Evolutionary conservation across 1,140 invertebrate species (phyloP), one percentile per base, ranked within the genome.

Genomic region (Neodiprion virginianus): DNA sequence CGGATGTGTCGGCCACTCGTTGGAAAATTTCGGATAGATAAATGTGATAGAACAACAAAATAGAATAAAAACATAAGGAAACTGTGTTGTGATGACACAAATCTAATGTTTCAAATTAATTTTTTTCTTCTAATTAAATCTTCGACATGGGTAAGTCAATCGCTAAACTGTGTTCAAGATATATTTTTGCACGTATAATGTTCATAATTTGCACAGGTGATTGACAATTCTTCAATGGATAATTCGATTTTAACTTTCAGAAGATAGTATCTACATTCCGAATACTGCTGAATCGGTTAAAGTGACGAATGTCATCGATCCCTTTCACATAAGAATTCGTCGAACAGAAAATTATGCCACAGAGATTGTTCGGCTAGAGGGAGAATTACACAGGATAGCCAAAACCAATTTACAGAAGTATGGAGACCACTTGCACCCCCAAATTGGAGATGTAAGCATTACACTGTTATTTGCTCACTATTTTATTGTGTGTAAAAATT

Each of bases 241-340:
- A 5, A 61, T 61, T 61, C n/a, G 5, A 12, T 61, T 40, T 40
- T 40, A 40, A 17, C n/a, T 61, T 61, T 5, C n/a, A 61, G 53
- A 61, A 3, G 53, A 61, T 14, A 12, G 23, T 14, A 21, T 23
- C 23, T 23, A 69, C 40, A 21, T 40, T 80, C 12, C 82, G 84
- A 48, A 17, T 71, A 77, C 72, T 50, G 78, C 83, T 47, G 67
- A 81, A 4, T 72, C 79, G 48, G 67, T 87, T n/a, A 79, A 78
- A 77, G 72, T 86, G 8, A 82, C 82, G 49, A 85, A 81, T 68
- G 50, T 83, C 49, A 47, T 81, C 48, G 83, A 79, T 79, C 85
- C 85, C 9, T 83, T 80, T 21, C 73, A 69, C 10, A 80, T 83
- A n/a, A 47, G 65, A 71, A 76, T 79, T 14, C 75, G 61, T 61